These are phyloP conservation scores for Drosophila trapezifrons DNA, from an alignment of 1,140 invertebrate species.

Conservation along the genomic window DNA sequence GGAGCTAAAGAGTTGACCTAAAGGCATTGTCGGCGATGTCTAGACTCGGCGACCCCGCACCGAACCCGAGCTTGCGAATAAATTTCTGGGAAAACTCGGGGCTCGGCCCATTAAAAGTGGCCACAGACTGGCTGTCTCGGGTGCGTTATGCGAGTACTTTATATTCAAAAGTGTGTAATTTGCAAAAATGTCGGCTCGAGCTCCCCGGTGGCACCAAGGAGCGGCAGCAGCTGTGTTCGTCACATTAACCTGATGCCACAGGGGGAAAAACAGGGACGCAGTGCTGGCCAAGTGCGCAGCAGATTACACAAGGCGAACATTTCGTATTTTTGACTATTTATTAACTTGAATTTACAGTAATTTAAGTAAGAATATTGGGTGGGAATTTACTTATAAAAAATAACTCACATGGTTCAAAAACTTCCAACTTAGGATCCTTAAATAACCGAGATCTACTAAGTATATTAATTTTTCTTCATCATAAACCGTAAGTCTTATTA, in stretches of 20 bases:
- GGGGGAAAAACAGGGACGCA: slow-evolving; percentile 10
- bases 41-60: slow-evolving; percentile 1
- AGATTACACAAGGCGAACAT: neutral
- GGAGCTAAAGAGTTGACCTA: slow-evolving; percentile 42
- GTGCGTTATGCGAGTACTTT: slow-evolving; percentile 74
- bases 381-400: too few relatives aligned
- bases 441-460: too few relatives aligned
- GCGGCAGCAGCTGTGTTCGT: slow-evolving; percentile 68
- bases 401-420: too few relatives aligned
- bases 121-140: slow-evolving; percentile 60
- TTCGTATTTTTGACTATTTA: rapidly evolving
- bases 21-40: slow-evolving; percentile 30
- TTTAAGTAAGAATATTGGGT: too few relatives aligned
- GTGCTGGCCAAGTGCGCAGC: slow-evolving; percentile 20
- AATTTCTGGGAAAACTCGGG: slow-evolving; percentile 30
- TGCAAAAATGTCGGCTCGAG: slow-evolving; percentile 63
- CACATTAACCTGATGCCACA: slow-evolving; percentile 70
- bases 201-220: slow-evolving; percentile 11
- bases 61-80: neutral
- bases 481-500: too few relatives aligned
- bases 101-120: slow-evolving; percentile 57
- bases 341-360: too few relatives aligned
- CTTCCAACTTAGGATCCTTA: too few relatives aligned
- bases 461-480: too few relatives aligned
- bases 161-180: slow-evolving; percentile 82